These are phyloP conservation scores for Cosmopolites sordidus DNA, from an alignment of 2,888 invertebrate genomes.

Conservation along the genomic window DNA sequence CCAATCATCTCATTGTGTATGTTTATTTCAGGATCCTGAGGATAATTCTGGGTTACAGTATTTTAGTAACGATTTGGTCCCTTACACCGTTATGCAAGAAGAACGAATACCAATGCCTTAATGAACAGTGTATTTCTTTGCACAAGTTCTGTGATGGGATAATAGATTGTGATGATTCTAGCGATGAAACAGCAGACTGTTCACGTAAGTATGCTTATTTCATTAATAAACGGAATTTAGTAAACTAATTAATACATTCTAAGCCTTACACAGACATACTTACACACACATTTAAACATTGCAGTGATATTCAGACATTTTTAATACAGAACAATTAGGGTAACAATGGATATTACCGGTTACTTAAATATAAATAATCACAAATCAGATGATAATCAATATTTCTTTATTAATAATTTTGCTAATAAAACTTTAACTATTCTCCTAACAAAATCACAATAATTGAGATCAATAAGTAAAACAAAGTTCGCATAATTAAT, in stretches of 20 bases:
- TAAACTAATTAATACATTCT: neutral
- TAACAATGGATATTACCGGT: too few species aligned
- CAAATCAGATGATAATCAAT: too few species aligned
- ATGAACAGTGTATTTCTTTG: slow-evolving; percentile 61
- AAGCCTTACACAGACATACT: neutral
- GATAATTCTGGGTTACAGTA: slow-evolving; percentile 18
- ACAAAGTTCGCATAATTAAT: too few species aligned
- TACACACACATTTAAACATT: neutral
- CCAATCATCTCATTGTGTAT: too few species aligned
- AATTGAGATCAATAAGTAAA: too few species aligned
- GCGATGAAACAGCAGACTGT: slow-evolving; percentile 71
- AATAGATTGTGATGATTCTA: slow-evolving; percentile 73
- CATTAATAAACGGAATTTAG: neutral
- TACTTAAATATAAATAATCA: too few species aligned
- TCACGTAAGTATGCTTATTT: slow-evolving; percentile 62
- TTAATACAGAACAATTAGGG: too few species aligned
- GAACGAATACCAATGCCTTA: slow-evolving; percentile 51
- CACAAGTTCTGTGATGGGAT: slow-evolving; percentile 75
- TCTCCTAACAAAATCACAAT: too few species aligned
- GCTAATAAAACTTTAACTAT: too few species aligned
- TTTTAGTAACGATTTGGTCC: slow-evolving; percentile 19
- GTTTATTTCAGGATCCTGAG: slow-evolving; percentile 25
- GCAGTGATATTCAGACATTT: too few species aligned
- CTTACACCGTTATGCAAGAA: slow-evolving; percentile 35
- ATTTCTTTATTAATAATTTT: too few species aligned